Evolutionary conservation across 64 coral and sea anemone genomes (phyloP).

Genomic region (Montipora cactus): DNA sequence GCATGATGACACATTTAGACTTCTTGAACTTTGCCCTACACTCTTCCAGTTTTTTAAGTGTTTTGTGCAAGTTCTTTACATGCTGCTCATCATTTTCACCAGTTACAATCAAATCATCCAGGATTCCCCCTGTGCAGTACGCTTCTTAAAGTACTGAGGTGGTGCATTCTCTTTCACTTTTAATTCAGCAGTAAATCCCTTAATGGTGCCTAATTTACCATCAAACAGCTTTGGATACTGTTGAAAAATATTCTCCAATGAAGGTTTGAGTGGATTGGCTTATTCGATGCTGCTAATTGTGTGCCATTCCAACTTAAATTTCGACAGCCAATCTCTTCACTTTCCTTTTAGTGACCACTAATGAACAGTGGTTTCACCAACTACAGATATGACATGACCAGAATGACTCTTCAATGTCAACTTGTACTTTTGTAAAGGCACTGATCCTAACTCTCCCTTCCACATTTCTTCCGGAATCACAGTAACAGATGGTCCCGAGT

Average conservation of each 20-base stretch:
- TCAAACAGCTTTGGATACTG: conserved; percentile 41
- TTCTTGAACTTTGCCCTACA: conserved; percentile 42
- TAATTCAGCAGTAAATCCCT: conserved; percentile 22
- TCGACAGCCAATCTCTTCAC: conserved; percentile 25
- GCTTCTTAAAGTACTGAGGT: conserved; percentile 55
- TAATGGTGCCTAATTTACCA: conserved; percentile 44
- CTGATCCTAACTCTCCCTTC: not conserved
- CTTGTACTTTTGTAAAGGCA: conserved; percentile 1
- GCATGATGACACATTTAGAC: conserved; percentile 51
- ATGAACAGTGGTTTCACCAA: conserved; percentile 2
- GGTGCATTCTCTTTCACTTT: conserved; percentile 8
- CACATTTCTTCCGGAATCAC: conserved; percentile 20
- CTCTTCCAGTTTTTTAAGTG: conserved; percentile 18
- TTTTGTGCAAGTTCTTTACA: conserved; percentile 4
- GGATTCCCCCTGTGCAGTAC: not conserved
- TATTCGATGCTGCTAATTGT: not conserved
- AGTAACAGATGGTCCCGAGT: conserved; percentile 16
- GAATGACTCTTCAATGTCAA: conserved; percentile 36
- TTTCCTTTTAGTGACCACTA: conserved; percentile 26
- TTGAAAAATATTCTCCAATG: not conserved
- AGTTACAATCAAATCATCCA: too few relatives aligned
- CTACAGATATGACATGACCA: not conserved
- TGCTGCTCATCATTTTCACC: too few relatives aligned
- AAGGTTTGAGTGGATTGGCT: not conserved
- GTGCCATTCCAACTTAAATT: conserved; percentile 10